Evolutionary conservation across 1,140 invertebrate species (phyloP), one percentile per base, ranked within the genome.

Genomic region (Alviniconcha marisindica): DNA sequence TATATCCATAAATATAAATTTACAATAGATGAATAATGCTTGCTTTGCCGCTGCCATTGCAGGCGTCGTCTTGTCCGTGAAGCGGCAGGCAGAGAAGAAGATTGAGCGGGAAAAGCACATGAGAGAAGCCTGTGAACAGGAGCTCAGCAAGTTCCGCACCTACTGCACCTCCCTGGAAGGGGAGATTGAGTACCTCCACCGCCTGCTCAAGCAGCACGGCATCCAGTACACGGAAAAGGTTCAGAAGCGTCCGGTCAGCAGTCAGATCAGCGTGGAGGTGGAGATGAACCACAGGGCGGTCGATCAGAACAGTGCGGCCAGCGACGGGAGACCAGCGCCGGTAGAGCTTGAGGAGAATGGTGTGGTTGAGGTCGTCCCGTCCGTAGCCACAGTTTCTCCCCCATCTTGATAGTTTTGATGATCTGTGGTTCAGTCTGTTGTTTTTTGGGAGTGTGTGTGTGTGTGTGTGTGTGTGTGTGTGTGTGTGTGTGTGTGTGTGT

Each of bases 31-130:
- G 44, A 48, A 48, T 10, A 10, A 48, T 48, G 44, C 5, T 10
- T 10, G 5, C 7, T 48, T 48, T 48, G 18, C 44, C 18, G 7
- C 44, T 60, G 56, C 24, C 21, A 5, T 21, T 40, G 31, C 85
- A 93, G 93, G 93, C 51, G 92, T 93, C 76, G 90, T 93, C 7
- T 69, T 93, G 78, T 93, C 93, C 40, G 91, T 93, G 0, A 92
- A 93, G 84, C 88, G 85, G 33, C 90, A 93, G 82, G 88, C 92
- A 44, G 92, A 93, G 38, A 90, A 91, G 42, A 91, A 90, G 73
- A 81, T 93, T n/a, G 81, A 87, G 24, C 86, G 87, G 82, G 93
- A 93, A 81, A 82, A 82, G 44, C 78, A 87, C 38, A 74, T 88
- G 7, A 74, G 90, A 33, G 87, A 91, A 83, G 91, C 89, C 0